A percentile compares a stretch with the other conserved stretches of the same genome.
Evolutionary conservation across 2,888 invertebrate species (phyloP).

Genomic region (Yponomeuta malinellus): DNA sequence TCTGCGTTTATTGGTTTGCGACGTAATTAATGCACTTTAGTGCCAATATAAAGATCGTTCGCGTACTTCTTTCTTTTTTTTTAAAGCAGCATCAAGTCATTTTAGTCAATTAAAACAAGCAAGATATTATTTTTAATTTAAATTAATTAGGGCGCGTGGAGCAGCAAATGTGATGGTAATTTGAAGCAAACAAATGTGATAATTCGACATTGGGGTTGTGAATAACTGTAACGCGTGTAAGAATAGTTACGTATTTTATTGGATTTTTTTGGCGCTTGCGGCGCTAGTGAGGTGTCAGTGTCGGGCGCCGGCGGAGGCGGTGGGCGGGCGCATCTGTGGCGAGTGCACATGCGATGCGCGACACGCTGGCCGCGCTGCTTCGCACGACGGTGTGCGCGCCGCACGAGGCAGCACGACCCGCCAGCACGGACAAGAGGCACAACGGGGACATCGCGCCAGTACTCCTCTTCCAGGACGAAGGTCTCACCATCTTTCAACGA

Average conservation of each 20-base stretch:
- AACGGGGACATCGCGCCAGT: constrained; percentile 52
- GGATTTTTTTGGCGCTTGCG: neutral
- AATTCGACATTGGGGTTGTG: constrained; percentile 13
- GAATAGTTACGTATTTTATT: neutral
- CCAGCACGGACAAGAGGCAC: constrained; percentile 49
- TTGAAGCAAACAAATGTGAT: constrained; percentile 5
- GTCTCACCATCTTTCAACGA: constrained; percentile 27
- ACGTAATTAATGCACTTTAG: neutral
- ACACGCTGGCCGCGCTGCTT: constrained; percentile 59
- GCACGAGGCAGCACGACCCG: constrained; percentile 27
- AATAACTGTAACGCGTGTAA: neutral
- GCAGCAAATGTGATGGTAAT: neutral
- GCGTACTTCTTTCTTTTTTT: neutral
- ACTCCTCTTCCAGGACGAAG: constrained; percentile 58
- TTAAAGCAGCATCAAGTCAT: neutral
- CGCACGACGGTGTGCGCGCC: constrained; percentile 50
- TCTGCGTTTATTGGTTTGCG: neutral
- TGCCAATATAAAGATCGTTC: neutral
- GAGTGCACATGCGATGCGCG: constrained; percentile 60
- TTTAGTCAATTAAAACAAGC: neutral
- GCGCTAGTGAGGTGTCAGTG: neutral
- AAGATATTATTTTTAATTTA: neutral
- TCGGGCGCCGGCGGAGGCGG: neutral
- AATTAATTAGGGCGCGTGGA: neutral
- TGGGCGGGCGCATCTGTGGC: constrained; percentile 9